phyloP scores from a whole-genome alignment of 2,797 vertebrate species.

The Anomalospiza imberbis region DNA sequence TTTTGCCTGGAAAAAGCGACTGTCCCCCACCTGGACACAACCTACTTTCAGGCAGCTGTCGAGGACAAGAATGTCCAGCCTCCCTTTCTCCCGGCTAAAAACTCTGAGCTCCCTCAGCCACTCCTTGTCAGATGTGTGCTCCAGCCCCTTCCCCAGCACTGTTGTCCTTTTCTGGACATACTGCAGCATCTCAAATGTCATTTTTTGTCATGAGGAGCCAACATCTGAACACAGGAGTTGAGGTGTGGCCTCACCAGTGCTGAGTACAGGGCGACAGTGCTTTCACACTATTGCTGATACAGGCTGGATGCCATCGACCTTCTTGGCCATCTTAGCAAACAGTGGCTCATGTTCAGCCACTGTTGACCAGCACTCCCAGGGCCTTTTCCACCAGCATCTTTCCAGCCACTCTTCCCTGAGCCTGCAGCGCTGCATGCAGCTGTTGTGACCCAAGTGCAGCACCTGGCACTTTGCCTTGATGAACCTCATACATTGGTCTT shows the following conservation, averaged over 20 bases:
- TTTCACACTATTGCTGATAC: background rate
- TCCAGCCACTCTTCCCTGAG: background rate
- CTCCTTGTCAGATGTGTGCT: background rate
- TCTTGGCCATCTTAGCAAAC: background rate
- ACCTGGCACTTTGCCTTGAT: background rate
- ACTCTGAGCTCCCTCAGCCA: fast-evolving
- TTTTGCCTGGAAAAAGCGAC: background rate
- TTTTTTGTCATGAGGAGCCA: background rate
- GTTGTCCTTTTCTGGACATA: background rate
- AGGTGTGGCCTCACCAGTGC: background rate
- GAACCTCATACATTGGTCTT: background rate
- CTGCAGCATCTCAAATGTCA: background rate
- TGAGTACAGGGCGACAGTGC: background rate
- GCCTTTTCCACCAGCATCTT: background rate
- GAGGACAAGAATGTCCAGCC: fast-evolving
- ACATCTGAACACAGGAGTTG: background rate
- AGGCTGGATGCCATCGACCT: background rate
- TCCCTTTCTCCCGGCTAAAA: background rate
- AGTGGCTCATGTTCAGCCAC: background rate
- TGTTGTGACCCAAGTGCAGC: background rate
- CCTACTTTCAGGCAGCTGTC: background rate
- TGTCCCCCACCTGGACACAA: too few species aligned
- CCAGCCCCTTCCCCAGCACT: background rate
- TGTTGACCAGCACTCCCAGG: background rate
- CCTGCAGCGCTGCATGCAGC: background rate